These are phyloP conservation scores for Triplophysa siluroides DNA, from an alignment of 2,113 vertebrate species.

Conservation along the genomic window DNA sequence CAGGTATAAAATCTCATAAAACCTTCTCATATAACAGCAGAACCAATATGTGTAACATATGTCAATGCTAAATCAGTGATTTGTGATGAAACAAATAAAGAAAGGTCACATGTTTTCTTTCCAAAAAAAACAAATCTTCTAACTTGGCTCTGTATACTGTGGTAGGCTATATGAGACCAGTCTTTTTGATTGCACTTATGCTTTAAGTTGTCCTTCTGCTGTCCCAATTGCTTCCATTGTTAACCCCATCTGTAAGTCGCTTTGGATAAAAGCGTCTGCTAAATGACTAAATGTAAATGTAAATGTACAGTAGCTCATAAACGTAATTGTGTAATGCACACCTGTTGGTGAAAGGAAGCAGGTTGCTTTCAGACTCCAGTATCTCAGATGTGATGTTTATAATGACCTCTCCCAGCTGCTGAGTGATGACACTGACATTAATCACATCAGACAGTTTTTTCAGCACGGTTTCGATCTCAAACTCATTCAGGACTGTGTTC, in stretches of 20 bases:
- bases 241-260: no score
- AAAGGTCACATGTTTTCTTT: no score
- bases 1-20: not conserved
- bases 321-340: constrained; percentile 47
- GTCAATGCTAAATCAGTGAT: not conserved
- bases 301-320: not conserved
- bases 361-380: constrained; percentile 68
- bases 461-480: constrained; percentile 67
- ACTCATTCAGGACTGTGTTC: constrained; percentile 53
- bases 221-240: no score
- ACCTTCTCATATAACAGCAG: constrained; percentile 20
- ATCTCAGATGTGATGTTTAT: constrained; percentile 72
- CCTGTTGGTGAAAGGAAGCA: constrained; percentile 72
- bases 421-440: constrained; percentile 57
- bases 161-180: no score
- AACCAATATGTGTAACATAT: constrained; percentile 1
- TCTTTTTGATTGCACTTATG: no score
- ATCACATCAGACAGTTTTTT: constrained; percentile 67
- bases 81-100: no score
- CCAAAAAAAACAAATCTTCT: no score
- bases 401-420: constrained; percentile 64
- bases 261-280: no score
- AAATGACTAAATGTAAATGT: no score
- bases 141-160: no score
- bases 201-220: no score